Evolutionary conservation across 64 coral and sea anemone species (phyloP), one percentile per base, ranked within the genome.

Genomic region (Porites australiensis): DNA sequence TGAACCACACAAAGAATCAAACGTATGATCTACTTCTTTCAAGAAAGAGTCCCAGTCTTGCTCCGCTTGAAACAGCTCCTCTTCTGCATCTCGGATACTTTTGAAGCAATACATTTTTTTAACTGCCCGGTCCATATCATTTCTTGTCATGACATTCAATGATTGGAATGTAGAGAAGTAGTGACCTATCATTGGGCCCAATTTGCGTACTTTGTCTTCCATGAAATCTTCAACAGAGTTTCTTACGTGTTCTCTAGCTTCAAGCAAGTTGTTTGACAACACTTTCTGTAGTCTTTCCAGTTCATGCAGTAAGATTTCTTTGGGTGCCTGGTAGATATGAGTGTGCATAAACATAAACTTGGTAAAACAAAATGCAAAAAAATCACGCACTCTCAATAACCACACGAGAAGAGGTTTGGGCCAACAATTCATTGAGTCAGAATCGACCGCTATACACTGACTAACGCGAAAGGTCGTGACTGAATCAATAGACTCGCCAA

Each of bases 11-110:
- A 37, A 37, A 37, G 0, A 1, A 37, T 37, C 27, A 37, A 37
- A 37, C 27, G 27, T 37, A 47, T 44, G 44, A 93, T 96, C 98
- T 80, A 93, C 87, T 19, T 92, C 85, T 64, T 89, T 23, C 51
- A 99, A 69, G 78, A 99, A 99, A 2, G 43, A 45, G 83, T 99
- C 22, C 94, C 94, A 99, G 5, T 65, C 82, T 44, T 87, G 83
- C 74, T 99, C 98, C 54, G 70, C 79, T 53, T 94, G 82, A 27
- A 92, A 68, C 21, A 99, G 77, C 2, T 75, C 87, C 8, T 99
- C 98, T 37, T 80, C 88, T 78, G 58, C 23, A 19, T 87, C 94
- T 44, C 84, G 90, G 46, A 99, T 48, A 5, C 79, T 67, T 88
- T 93, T 12, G 69, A 54, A 54, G 22, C 45, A 70, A n/a, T 91